phyloP scores from a whole-genome alignment of 1,140 invertebrate genomes.

The Chrysopa pallens region DNA sequence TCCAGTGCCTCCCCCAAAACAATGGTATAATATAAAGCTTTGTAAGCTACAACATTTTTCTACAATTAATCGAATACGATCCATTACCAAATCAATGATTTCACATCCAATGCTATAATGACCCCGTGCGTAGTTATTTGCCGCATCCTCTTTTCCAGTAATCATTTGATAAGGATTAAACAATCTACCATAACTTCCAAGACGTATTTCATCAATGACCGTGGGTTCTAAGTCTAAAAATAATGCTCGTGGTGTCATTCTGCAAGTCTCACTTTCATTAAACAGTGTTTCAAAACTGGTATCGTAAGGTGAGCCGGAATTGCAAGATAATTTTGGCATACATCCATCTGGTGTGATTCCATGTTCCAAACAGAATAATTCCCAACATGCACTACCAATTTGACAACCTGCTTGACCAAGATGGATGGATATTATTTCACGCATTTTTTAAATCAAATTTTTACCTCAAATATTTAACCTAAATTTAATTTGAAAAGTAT shows the following conservation, averaged over 20 bases:
- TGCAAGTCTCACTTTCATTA: constrained; percentile 41
- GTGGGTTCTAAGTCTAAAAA: constrained; percentile 59
- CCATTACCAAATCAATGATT: constrained; percentile 38
- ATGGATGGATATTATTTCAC: constrained; percentile 37
- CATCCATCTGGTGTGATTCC: constrained; percentile 40
- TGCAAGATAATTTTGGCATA: constrained; percentile 33
- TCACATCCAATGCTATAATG: constrained; percentile 68
- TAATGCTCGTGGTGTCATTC: constrained; percentile 49
- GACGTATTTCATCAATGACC: constrained; percentile 35
- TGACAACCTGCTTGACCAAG: constrained; percentile 51
- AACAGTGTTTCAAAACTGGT: constrained; percentile 56
- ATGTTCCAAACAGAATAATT: constrained; percentile 50
- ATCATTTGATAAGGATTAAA: constrained; percentile 64
- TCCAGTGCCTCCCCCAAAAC: constrained; percentile 83
- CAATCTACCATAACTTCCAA: constrained; percentile 49
- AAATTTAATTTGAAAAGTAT: too few species aligned
- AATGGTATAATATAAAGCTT: constrained; percentile 65
- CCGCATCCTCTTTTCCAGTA: constrained; percentile 69
- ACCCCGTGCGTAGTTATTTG: constrained; percentile 71
- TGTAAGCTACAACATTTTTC: constrained; percentile 49
- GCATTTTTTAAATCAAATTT: not conserved
- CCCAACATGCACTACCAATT: constrained; percentile 42
- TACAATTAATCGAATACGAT: constrained; percentile 34
- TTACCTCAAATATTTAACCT: too few species aligned
- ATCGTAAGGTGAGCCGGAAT: constrained; percentile 28